These are phyloP conservation scores for Atherinosoma microstoma DNA, from an alignment of 2,797 vertebrate genomes.

Conservation along the genomic window DNA sequence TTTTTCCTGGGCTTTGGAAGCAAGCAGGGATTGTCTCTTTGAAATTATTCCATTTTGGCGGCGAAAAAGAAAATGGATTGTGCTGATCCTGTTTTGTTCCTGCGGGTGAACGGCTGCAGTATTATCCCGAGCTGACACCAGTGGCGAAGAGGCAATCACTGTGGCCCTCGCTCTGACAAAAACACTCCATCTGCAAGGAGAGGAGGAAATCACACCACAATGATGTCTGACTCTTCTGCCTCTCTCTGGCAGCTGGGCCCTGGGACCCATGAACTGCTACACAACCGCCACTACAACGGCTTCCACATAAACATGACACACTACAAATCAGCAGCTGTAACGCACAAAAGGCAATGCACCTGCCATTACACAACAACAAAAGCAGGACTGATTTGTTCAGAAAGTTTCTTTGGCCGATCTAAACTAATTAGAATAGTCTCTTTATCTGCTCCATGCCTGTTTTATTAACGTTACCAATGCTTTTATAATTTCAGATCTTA, in stretches of 20 bases:
- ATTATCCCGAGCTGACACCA: conserved; percentile 86
- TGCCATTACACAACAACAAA: conserved; percentile 64
- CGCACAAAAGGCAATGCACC: conserved; percentile 77
- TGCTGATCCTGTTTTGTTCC: conserved; percentile 84
- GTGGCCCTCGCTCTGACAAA: conserved; percentile 84
- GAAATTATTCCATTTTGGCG: conserved; percentile 88
- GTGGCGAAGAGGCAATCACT: conserved; percentile 87
- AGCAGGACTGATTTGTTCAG: conserved; percentile 34
- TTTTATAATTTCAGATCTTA: not conserved
- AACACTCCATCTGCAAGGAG: conserved; percentile 85
- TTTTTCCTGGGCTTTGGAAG: conserved; percentile 67
- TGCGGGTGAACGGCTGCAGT: conserved; percentile 71
- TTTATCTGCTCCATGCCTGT: conserved; percentile 12
- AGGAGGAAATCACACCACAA: conserved; percentile 86
- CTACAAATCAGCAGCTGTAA: conserved; percentile 78
- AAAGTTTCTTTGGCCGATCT: conserved; percentile 47
- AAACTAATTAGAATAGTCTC: conserved; percentile 4
- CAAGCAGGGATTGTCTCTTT: conserved; percentile 78
- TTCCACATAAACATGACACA: conserved; percentile 64
- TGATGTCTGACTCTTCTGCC: conserved; percentile 84
- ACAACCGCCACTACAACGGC: conserved; percentile 61
- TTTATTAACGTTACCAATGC: not conserved
- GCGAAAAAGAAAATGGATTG: conserved; percentile 87
- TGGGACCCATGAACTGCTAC: conserved; percentile 69
- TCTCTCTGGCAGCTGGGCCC: conserved; percentile 80